Conservation (phyloP, 2,888 invertebrate species). For the Itoplectis maculator region DNA sequence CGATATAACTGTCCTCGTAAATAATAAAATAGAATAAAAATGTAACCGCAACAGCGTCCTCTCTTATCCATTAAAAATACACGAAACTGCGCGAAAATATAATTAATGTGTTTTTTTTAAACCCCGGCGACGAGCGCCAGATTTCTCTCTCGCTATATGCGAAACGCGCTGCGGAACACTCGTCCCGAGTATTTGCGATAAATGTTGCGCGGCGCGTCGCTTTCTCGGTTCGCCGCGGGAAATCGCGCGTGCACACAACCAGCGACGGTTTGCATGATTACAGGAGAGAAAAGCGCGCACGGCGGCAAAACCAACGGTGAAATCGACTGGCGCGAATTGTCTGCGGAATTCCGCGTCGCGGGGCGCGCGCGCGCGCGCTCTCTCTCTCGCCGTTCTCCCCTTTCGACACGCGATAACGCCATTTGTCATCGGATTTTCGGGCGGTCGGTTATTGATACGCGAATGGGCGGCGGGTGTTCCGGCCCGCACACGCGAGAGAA, state of each 20-base stretch:
- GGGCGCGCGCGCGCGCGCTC: neutral
- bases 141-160: neutral
- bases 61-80: too few relatives aligned
- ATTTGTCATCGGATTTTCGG: slow-evolving; percentile 49
- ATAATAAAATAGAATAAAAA: too few relatives aligned
- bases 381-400: neutral
- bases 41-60: too few relatives aligned
- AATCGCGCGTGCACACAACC: neutral
- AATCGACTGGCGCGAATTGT: slow-evolving; percentile 71
- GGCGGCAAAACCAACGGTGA: slow-evolving; percentile 57
- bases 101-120: too few relatives aligned
- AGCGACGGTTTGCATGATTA: slow-evolving; percentile 38
- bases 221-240: neutral
- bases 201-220: neutral
- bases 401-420: slow-evolving; percentile 58
- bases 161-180: neutral
- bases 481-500: slow-evolving; percentile 11
- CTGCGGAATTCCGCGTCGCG: slow-evolving; percentile 69
- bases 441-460: slow-evolving; percentile 67
- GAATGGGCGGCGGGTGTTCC: slow-evolving; percentile 48
- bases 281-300: slow-evolving; percentile 22
- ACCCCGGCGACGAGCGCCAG: too few relatives aligned
- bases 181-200: slow-evolving; percentile 19
- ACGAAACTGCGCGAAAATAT: too few relatives aligned
- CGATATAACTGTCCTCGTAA: too few relatives aligned